Evolutionary conservation across 2,888 invertebrate species (phyloP), one percentile per base, ranked within the genome.

Genomic region (Labia minor): DNA sequence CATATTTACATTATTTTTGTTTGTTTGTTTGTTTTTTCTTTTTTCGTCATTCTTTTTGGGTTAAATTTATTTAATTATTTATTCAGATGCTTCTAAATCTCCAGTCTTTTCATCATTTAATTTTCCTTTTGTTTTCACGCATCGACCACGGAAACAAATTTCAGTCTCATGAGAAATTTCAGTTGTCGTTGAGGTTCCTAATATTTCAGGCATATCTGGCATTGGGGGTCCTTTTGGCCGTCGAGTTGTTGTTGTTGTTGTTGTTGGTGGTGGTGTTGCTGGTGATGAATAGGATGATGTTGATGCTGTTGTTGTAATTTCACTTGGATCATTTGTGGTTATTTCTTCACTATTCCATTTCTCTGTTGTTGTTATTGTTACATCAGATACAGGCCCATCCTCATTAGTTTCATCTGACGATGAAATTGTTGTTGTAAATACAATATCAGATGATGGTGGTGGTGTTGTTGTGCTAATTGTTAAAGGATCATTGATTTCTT

Each of bases 111-210:
- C 49, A 2, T 49, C 49, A 14, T 49, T 49, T 3, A n/a, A 49
- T 49, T 49, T 49, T 4, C 49, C 49, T 49, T 74, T 75, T n/a
- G 80, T 79, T 79, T 91, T 91, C 70, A 92, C 85, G 76, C 92
- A 92, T 74, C 87, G 86, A 14, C 92, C 92, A 75, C 89, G 85
- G 76, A 88, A 92, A 75, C 92, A 92, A 70, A 92, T 92, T 79
- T 92, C 92, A 37, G 92, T 92, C 82, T 92, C 90, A 72, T 91
- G 88, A 14, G 90, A 89, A 62, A 90, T 81, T 76, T 89, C 89
- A 19, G 90, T 90, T 1, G 89, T 89, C 74, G 88, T 89, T 1
- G 90, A 89, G 0, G 91, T 92, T 71, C 86, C 84, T 8, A 88
- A 77, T 4, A 85, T 78, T 72, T 79, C 79, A n/a, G 75, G 74